Evolutionary conservation across 2,888 invertebrate genomes (phyloP).

Genomic region (Tiliacea citrago): DNA sequence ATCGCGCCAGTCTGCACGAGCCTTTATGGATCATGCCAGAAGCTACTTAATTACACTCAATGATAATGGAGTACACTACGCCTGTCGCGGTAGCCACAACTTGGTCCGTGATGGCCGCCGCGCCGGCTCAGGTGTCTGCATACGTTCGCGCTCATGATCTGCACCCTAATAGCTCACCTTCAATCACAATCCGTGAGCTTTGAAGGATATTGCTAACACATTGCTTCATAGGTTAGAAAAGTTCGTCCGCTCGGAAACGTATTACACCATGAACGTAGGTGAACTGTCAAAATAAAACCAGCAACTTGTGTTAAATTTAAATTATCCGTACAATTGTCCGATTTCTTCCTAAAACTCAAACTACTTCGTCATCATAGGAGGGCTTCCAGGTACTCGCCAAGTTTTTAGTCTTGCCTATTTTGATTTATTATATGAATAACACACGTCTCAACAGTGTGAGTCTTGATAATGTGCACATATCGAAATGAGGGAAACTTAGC

Average conservation of each 20-base stretch:
- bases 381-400: neutral
- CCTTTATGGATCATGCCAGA: constrained; percentile 7
- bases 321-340: neutral
- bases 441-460: too few relatives aligned
- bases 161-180: too few relatives aligned
- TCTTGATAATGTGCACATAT: too few relatives aligned
- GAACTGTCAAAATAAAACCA: too few relatives aligned
- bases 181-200: too few relatives aligned
- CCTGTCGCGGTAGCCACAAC: constrained; percentile 67
- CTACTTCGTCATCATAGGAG: neutral
- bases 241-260: too few relatives aligned
- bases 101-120: constrained; percentile 66
- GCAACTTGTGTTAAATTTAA: constrained; percentile 33
- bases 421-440: too few relatives aligned
- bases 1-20: too few relatives aligned
- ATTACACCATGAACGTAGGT: too few relatives aligned
- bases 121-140: constrained; percentile 69
- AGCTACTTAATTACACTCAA: constrained; percentile 16
- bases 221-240: too few relatives aligned
- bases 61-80: constrained; percentile 26
- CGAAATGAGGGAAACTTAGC: too few relatives aligned
- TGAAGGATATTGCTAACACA: too few relatives aligned
- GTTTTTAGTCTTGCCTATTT: neutral
- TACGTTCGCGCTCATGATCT: constrained; percentile 46
- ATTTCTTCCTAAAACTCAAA: neutral